phyloP scores from a whole-genome alignment of 2,113 vertebrate species.

The Benitochromis conjunctus region DNA sequence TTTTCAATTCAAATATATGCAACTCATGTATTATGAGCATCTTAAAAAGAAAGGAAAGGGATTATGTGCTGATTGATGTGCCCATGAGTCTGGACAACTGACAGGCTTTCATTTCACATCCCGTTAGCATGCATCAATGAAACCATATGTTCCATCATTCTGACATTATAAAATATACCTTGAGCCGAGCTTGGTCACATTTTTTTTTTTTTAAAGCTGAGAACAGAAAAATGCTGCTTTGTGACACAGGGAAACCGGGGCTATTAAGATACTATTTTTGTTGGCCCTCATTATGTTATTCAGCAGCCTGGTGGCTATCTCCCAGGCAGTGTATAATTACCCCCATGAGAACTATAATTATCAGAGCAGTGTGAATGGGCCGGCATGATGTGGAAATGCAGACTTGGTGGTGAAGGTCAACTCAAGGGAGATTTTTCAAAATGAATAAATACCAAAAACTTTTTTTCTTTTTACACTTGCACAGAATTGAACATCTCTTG shows the following conservation, averaged over 20 bases:
- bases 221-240: constrained; percentile 36
- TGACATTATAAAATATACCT: constrained; percentile 36
- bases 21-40: neutral
- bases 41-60: neutral
- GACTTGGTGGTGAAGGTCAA: constrained; percentile 64
- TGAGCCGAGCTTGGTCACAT: neutral
- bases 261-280: constrained; percentile 71
- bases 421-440: constrained; percentile 45
- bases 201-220: neutral
- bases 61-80: neutral
- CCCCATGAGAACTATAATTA: constrained; percentile 73
- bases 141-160: constrained; percentile 11
- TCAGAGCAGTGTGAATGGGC: constrained; percentile 65
- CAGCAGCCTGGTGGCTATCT: constrained; percentile 70
- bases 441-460: constrained; percentile 38
- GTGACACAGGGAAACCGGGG: constrained; percentile 39
- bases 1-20: neutral
- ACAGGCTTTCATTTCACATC: constrained; percentile 17
- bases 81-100: neutral
- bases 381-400: constrained; percentile 60
- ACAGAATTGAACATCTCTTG: constrained; percentile 22
- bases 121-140: neutral
- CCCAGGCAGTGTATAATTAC: constrained; percentile 71
- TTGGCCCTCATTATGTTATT: constrained; percentile 68
- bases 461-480: constrained; percentile 7